Percentiles rank a stretch among this genome's conserved stretches.
These are phyloP conservation scores for Amblyjoppa proteus DNA, from an alignment of 2,888 invertebrate species.

Conservation along the genomic window DNA sequence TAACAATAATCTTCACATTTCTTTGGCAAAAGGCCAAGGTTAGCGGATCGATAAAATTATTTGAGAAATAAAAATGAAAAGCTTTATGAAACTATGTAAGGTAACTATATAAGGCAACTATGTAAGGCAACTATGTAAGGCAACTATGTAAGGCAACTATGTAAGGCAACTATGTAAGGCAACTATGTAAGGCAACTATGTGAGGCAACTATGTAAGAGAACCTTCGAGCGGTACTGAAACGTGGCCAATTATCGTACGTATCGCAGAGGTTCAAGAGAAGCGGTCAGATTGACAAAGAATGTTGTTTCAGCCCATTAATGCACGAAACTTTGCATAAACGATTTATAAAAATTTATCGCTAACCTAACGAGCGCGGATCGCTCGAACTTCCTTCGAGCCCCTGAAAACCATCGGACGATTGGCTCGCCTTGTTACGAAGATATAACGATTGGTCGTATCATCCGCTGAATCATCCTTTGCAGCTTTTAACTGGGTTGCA, in stretches of 20 bases:
- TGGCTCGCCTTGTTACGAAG: not conserved
- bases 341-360: not conserved
- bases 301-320: not conserved
- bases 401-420: not conserved
- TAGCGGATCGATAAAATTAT: no score
- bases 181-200: no score
- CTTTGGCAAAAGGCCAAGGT: no score
- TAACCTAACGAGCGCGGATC: not conserved
- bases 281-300: not conserved
- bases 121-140: no score
- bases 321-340: not conserved
- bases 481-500: constrained; percentile 56
- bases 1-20: no score
- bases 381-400: not conserved
- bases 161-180: no score
- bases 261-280: not conserved
- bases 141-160: no score
- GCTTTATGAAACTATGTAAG: not conserved
- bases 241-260: not conserved
- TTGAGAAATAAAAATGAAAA: not conserved
- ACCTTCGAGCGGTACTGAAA: not conserved
- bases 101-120: no score
- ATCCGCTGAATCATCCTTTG: constrained; percentile 20
- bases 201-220: no score
- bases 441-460: not conserved